Conservation (phyloP, 92 coral and sea anemone genomes). For the Paragorgia papillata region DNA sequence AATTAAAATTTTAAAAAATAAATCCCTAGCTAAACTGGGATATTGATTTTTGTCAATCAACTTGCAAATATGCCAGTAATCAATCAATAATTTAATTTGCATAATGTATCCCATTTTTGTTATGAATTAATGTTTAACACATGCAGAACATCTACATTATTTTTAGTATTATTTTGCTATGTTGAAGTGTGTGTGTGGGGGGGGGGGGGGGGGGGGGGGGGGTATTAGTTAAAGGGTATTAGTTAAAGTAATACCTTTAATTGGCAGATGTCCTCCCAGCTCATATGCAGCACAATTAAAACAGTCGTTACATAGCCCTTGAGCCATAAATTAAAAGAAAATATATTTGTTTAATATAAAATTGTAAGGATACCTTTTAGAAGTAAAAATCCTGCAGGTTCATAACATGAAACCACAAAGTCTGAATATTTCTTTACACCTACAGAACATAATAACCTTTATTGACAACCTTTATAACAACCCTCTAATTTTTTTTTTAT, state of each 20-base stretch:
- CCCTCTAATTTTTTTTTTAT: neutral
- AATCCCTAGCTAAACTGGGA: too few relatives aligned
- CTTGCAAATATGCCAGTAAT: too few relatives aligned
- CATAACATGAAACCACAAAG: slow-evolving; percentile 54
- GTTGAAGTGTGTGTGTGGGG: too few relatives aligned
- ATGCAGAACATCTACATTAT: too few relatives aligned
- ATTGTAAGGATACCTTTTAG: slow-evolving; percentile 62
- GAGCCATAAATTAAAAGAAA: neutral
- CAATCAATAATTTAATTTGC: too few relatives aligned
- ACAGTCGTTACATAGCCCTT: neutral
- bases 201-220: too few relatives aligned
- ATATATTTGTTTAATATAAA: neutral
- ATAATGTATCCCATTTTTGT: too few relatives aligned
- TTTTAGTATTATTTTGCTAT: too few relatives aligned
- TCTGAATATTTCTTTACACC: slow-evolving; percentile 51
- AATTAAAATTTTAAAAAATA: too few relatives aligned
- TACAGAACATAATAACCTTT: neutral
- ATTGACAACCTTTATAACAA: neutral
- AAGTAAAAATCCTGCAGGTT: slow-evolving; percentile 59
- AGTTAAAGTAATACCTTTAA: neutral
- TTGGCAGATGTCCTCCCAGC: slow-evolving; percentile 5
- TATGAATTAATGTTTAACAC: too few relatives aligned
- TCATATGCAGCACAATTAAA: slow-evolving; percentile 14
- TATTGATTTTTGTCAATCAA: too few relatives aligned
- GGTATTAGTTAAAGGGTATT: too few relatives aligned